Percentiles rank a stretch among this genome's conserved stretches.
Conservation (phyloP, 37 sponge, comb jelly and placozoan species). For the Beroe forskalii region DNA sequence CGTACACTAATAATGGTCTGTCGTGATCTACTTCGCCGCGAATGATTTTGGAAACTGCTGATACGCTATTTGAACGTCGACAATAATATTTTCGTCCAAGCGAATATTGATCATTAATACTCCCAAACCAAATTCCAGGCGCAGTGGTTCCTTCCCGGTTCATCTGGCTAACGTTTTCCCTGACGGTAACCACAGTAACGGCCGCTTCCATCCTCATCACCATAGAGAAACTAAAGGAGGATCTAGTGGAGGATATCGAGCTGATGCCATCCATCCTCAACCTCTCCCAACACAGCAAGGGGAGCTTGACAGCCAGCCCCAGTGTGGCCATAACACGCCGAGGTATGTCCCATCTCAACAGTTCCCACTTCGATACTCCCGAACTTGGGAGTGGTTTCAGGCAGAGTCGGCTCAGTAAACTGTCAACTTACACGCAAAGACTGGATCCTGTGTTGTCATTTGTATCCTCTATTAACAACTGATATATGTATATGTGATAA, state of each 20-base stretch:
- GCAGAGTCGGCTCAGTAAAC: not conserved
- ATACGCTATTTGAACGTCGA: too few relatives aligned
- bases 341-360: not conserved
- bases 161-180: not conserved
- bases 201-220: not conserved
- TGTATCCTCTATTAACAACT: slow-evolving; percentile 5
- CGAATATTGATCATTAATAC: too few relatives aligned
- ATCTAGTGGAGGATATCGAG: slow-evolving; percentile 5
- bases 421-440: not conserved
- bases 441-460: slow-evolving; percentile 18
- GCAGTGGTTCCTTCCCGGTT: not conserved
- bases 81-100: too few relatives aligned
- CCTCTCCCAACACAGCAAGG: not conserved
- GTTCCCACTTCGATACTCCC: not conserved
- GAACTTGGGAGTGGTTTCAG: not conserved
- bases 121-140: not conserved
- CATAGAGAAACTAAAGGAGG: not conserved
- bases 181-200: not conserved
- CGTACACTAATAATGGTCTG: too few relatives aligned
- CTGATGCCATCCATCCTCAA: slow-evolving; percentile 7
- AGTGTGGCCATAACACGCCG: not conserved
- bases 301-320: not conserved
- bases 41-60: too few relatives aligned
- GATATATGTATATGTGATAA: too few relatives aligned
- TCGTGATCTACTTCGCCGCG: too few relatives aligned